phyloP scores from a whole-genome alignment of 1,140 invertebrate genomes.

The Brachionus koreanus region DNA sequence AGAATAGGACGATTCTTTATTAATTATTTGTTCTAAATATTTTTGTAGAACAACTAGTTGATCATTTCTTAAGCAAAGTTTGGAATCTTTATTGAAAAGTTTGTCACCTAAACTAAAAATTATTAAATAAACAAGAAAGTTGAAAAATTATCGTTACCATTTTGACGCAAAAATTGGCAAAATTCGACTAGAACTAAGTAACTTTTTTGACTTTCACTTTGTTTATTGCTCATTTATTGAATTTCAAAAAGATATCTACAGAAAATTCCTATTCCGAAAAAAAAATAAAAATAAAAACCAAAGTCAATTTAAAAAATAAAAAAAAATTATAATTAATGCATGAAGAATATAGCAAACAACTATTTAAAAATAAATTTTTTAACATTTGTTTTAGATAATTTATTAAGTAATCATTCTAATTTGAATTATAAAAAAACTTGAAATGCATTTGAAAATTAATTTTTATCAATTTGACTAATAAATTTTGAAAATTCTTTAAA shows the following conservation, averaged over 20 bases:
- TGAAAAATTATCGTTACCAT: neutral
- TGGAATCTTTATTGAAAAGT: neutral
- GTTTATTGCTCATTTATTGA: neutral
- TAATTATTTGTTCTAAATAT: neutral
- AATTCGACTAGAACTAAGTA: slow-evolving; percentile 15
- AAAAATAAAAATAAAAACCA: neutral
- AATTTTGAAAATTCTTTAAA: too few relatives aligned
- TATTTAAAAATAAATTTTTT: too few relatives aligned
- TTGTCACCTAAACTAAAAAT: neutral
- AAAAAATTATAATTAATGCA: too few relatives aligned
- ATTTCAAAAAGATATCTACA: neutral
- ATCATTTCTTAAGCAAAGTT: slow-evolving; percentile 21
- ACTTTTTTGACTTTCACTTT: slow-evolving; percentile 3
- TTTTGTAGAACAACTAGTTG: neutral
- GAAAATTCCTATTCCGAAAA: neutral
- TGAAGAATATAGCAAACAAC: too few relatives aligned
- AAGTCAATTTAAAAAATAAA: too few relatives aligned
- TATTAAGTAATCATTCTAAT: too few relatives aligned
- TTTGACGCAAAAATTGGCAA: neutral
- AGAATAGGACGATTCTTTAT: neutral
- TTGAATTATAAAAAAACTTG: too few relatives aligned
- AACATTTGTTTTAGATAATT: too few relatives aligned
- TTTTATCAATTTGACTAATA: too few relatives aligned
- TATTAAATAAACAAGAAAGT: too few relatives aligned
- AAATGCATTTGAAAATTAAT: too few relatives aligned